Base-by-base conservation (phyloP, 2,113 vertebrate species). In the Pyrgilauda ruficollis region DNA sequence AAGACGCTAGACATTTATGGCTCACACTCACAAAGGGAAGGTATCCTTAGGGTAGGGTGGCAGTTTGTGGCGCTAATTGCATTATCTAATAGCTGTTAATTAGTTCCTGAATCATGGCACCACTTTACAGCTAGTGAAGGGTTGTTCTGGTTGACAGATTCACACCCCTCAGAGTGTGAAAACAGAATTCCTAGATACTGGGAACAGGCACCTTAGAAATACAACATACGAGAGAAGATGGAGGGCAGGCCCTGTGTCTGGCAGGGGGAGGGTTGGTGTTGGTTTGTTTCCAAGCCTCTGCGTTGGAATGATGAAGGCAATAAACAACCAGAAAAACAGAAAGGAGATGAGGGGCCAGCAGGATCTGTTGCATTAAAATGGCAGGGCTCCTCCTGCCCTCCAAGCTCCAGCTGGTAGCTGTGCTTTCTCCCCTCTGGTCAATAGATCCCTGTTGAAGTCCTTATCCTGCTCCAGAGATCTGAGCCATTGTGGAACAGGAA, bases 41-140 rank as follows among this genome's bases (percentile, higher is more conserved):
- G 82, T 78, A 39, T 46, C 17, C 68, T 85, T n/a, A 6, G 26
- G 4, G 35, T 61, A 49, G 31, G 55, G 31, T 67, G 89, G 80
- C 73, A 93, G 63, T 94, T 91, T 90, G 44, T 59, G n/a, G 76
- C 4, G 74, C 47, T 94, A 95, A 97, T 94, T 90, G 87, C 21
- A 7, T 93, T 97, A 95, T 83, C 92, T 95, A 94, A 96, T 87
- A 97, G 87, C 92, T 8, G 7, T 83, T 97, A 95, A 97, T 95
- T 95, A 95, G 94, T 46, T 90, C 83, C 74, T 95, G 89, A 96
- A 63, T 96, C 85, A 76, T 1, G 21, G 80, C 91, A 93, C 63
- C 49, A 47, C 56, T 83, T 96, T 87, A 79, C 53, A 91, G 46
- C 59, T 78, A 77, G 74, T 19, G 70, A 79, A 73, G 61, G 31